phyloP scores from a whole-genome alignment of 2,797 vertebrate genomes.

The Melanogrammus aeglefinus region DNA sequence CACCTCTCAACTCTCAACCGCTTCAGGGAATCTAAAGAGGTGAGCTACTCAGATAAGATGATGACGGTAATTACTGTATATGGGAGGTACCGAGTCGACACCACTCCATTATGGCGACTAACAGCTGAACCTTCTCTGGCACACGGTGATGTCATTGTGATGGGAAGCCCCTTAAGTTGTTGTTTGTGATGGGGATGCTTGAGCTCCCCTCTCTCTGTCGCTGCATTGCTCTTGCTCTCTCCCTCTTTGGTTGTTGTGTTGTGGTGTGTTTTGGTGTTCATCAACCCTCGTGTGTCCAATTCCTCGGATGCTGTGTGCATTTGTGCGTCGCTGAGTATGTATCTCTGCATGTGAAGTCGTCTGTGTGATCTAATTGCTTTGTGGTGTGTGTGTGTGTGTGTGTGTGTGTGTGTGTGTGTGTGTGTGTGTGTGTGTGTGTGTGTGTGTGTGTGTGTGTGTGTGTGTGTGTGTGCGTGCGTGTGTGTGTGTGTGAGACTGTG shows the following conservation, averaged over 20 bases:
- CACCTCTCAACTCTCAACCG: constrained; percentile 20
- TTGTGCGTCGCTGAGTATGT: not conserved
- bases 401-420: not conserved
- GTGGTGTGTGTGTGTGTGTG: not conserved
- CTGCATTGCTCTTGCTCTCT: not conserved
- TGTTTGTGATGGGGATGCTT: not conserved
- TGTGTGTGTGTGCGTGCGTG: not conserved
- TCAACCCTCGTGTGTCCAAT: not conserved
- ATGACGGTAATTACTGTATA: constrained; percentile 15
- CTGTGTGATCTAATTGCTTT: not conserved
- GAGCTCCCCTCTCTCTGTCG: not conserved
- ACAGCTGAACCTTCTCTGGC: constrained; percentile 23
- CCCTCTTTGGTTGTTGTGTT: not conserved
- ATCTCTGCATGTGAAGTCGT: not conserved
- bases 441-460: constrained; percentile 17
- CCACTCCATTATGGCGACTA: constrained; percentile 12
- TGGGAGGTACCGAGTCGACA: constrained; percentile 6
- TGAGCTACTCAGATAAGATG: constrained; percentile 37
- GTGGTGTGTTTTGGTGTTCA: not conserved
- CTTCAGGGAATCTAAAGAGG: constrained; percentile 40
- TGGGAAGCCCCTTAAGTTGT: not conserved
- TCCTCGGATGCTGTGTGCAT: constrained; percentile 6
- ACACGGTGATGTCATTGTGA: constrained; percentile 18
- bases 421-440: constrained; percentile 5
- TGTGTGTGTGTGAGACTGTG: not conserved